Percentiles rank a stretch among this genome's conserved stretches.
Evolutionary conservation across 1,140 invertebrate genomes (phyloP).

Genomic region (Drosophila yakuba): DNA sequence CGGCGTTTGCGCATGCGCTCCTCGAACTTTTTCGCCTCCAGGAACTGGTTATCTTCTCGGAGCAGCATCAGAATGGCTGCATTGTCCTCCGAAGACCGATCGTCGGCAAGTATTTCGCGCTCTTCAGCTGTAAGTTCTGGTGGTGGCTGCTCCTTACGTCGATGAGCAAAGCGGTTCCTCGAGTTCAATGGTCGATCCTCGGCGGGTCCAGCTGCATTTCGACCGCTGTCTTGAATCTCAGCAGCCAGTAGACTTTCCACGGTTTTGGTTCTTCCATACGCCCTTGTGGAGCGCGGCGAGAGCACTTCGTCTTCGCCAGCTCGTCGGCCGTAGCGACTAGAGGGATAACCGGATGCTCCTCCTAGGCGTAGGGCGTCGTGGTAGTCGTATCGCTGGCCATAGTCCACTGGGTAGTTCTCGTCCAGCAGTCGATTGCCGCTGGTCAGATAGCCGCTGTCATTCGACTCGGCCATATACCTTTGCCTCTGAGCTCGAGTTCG

Average conservation of each 20-base stretch:
- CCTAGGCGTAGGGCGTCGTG: slow-evolving; percentile 68
- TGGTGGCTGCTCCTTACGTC: slow-evolving; percentile 61
- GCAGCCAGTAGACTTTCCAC: slow-evolving; percentile 43
- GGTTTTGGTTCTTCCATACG: slow-evolving; percentile 67
- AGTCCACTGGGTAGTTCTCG: slow-evolving; percentile 76
- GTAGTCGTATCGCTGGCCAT: slow-evolving; percentile 66
- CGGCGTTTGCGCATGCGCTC: slow-evolving; percentile 91
- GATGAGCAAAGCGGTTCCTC: slow-evolving; percentile 63
- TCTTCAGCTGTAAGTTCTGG: slow-evolving; percentile 70
- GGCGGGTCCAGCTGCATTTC: slow-evolving; percentile 3
- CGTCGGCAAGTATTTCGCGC: slow-evolving; percentile 71
- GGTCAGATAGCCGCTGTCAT: slow-evolving; percentile 69
- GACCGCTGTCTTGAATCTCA: slow-evolving; percentile 27
- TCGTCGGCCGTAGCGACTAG: slow-evolving; percentile 51
- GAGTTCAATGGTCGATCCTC: slow-evolving; percentile 50
- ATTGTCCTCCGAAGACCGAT: slow-evolving; percentile 81
- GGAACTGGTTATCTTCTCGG: slow-evolving; percentile 85
- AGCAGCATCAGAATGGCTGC: slow-evolving; percentile 75
- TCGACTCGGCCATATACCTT: slow-evolving; percentile 71
- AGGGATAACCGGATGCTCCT: slow-evolving; percentile 68
- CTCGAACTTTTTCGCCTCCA: slow-evolving; percentile 85
- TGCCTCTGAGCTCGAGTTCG: slow-evolving; percentile 59
- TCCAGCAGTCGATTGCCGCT: slow-evolving; percentile 63
- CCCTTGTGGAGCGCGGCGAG: slow-evolving; percentile 30
- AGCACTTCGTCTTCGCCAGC: slow-evolving; percentile 37